phyloP scores from a whole-genome alignment of 2,113 vertebrate species.

The Pelusios castaneus region DNA sequence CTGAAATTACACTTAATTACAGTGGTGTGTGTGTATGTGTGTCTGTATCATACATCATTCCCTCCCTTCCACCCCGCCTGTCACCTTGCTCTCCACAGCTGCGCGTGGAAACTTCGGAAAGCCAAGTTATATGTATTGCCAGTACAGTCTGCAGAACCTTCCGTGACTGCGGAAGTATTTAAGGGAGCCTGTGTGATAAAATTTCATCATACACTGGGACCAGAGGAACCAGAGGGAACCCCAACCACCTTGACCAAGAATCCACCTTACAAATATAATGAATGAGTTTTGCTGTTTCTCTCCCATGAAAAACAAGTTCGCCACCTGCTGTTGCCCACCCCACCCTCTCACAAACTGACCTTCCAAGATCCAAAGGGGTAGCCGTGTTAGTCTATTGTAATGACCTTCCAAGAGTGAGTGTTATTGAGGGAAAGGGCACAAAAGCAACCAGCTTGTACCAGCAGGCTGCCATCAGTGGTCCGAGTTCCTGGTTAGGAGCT shows the following conservation, averaged over 20 bases:
- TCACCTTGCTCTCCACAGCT: conserved; percentile 39
- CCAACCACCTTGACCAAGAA: background rate
- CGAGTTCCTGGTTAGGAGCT: background rate
- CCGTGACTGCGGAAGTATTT: background rate
- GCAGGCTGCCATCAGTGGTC: background rate
- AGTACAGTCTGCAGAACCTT: background rate
- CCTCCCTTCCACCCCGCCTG: conserved; percentile 50
- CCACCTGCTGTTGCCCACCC: background rate
- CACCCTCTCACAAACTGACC: background rate
- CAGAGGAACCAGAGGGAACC: background rate
- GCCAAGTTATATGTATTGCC: background rate
- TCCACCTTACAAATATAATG: background rate
- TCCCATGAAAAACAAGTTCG: background rate
- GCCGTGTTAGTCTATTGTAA: too few species aligned
- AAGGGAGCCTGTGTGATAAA: background rate
- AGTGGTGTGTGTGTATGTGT: background rate
- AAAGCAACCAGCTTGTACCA: background rate
- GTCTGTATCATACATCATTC: conserved; percentile 41
- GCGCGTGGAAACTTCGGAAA: conserved; percentile 27
- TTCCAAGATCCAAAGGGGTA: too few species aligned
- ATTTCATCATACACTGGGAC: background rate
- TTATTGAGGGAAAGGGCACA: background rate
- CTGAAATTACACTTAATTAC: conserved; percentile 66
- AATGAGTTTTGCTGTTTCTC: background rate
- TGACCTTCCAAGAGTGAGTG: background rate